A percentile compares a stretch with the other conserved stretches of the same genome.
phyloP scores from a whole-genome alignment of 2,888 invertebrate genomes.

The Xylocampa areola region DNA sequence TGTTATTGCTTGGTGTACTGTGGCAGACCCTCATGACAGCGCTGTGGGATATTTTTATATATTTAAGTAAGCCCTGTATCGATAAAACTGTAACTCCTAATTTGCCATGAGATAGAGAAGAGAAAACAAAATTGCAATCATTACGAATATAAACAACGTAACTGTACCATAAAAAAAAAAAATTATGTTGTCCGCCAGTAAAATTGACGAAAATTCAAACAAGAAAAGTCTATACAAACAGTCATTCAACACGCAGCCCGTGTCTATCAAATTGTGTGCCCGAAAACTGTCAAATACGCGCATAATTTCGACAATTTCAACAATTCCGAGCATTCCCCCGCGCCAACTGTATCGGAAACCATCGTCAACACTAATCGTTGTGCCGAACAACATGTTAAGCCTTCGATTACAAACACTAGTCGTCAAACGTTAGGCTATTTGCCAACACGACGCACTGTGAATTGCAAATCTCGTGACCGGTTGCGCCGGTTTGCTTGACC shows the following conservation, averaged over 20 bases:
- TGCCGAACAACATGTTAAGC: conserved; percentile 68
- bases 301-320: conserved; percentile 31
- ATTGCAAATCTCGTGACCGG: conserved; percentile 67
- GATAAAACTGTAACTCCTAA: too few species aligned
- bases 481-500: conserved; percentile 36
- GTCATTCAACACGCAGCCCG: not conserved
- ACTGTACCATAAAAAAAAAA: too few species aligned
- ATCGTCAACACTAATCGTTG: conserved; percentile 62
- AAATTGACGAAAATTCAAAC: too few species aligned
- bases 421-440: conserved; percentile 68
- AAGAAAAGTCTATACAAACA: not conserved
- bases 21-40: too few species aligned
- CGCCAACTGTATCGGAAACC: conserved; percentile 50
- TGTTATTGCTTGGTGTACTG: too few species aligned
- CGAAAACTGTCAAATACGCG: conserved; percentile 34
- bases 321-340: conserved; percentile 18
- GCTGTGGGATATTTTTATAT: too few species aligned
- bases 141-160: too few species aligned
- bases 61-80: too few species aligned
- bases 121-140: too few species aligned
- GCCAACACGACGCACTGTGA: conserved; percentile 68
- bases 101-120: too few species aligned
- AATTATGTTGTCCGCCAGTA: not conserved
- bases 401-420: conserved; percentile 68
- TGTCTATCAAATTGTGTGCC: conserved; percentile 8